Base-by-base conservation (phyloP, 2,113 vertebrate genomes). In the Saguinus midas region DNA sequence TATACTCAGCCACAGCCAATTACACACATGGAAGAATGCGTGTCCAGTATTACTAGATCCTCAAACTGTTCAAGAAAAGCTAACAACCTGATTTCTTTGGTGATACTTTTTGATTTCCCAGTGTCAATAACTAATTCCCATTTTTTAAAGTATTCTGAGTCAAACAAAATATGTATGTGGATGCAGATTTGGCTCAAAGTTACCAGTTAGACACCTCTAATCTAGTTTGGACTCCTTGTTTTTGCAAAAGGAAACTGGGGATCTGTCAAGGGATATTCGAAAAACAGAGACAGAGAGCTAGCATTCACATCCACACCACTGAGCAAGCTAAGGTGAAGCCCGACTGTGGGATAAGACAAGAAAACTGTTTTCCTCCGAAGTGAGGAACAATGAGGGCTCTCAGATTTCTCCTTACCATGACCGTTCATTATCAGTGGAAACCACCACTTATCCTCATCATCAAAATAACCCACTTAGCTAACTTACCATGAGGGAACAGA, bases 21-120 rank as follows among this genome's bases (percentile, higher is more conserved):
- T 10, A n/a, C 1, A 20, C 5, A 20, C 7, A 0, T 0, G 8
- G 4, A 76, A 3, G 5, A 11, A 27, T 6, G 5, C 3, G 2
- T 32, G 50, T 72, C 64, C 27, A 45, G 23, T 14, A 11, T 80
- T 27, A 27, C 3, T 50, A 10, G 3, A 14, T 85, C 13, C 76
- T 48, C 72, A 78, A 17, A n/a, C 4, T 43, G 11, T 43, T 68
- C 40, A 16, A 57, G 16, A 66, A 73, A 91, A 79, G 25, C 2
- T 20, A 32, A 52, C 27, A 50, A 7, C 70, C 35, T 27, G 10
- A 66, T 11, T 7, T 91, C 55, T 50, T 23, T 14, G 35, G 27
- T 57, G 27, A 61, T 21, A 21, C 64, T n/a, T 83, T 85, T 40
- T 87, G 66, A 55, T 61, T 87, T 78, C 13, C 64, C 23, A 45